Percentiles rank a stretch among this genome's conserved stretches.
Evolutionary conservation across 2,113 vertebrate species (phyloP).

Genomic region (Solea senegalensis): DNA sequence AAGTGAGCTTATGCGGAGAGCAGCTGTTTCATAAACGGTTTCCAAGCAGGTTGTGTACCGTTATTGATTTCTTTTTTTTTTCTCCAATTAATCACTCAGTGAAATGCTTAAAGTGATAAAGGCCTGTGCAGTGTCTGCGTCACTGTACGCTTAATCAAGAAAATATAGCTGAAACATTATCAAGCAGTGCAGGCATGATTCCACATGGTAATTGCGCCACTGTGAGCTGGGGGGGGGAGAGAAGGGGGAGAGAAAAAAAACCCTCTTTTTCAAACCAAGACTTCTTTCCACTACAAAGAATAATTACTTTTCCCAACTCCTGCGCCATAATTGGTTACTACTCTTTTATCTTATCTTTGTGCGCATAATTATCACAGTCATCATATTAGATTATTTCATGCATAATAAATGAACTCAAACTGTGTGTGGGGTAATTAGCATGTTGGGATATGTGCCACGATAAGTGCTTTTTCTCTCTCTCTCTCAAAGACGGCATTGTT

Average conservation of each 20-base stretch:
- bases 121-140: slow-evolving; percentile 4
- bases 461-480: slow-evolving; percentile 40
- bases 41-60: neutral
- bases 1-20: slow-evolving; percentile 17
- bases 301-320: slow-evolving; percentile 78
- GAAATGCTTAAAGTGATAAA: slow-evolving; percentile 7
- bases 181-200: slow-evolving; percentile 39
- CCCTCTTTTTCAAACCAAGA: slow-evolving; percentile 38
- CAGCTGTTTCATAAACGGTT: neutral
- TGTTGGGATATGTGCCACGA: slow-evolving; percentile 69
- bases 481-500: slow-evolving; percentile 52
- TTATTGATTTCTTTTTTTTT: slow-evolving; percentile 6
- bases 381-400: slow-evolving; percentile 82
- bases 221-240: slow-evolving; percentile 16
- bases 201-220: slow-evolving; percentile 56
- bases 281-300: slow-evolving; percentile 77
- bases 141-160: slow-evolving; percentile 27
- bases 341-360: slow-evolving; percentile 81
- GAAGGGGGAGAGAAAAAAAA: neutral
- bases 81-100: neutral
- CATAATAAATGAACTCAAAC: slow-evolving; percentile 81
- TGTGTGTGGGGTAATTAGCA: slow-evolving; percentile 79
- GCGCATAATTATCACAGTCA: slow-evolving; percentile 80
- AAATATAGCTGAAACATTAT: slow-evolving; percentile 34
- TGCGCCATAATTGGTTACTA: slow-evolving; percentile 75